Conservation (phyloP, 2,888 invertebrate species). For the Dorcus parallelipipedus region DNA sequence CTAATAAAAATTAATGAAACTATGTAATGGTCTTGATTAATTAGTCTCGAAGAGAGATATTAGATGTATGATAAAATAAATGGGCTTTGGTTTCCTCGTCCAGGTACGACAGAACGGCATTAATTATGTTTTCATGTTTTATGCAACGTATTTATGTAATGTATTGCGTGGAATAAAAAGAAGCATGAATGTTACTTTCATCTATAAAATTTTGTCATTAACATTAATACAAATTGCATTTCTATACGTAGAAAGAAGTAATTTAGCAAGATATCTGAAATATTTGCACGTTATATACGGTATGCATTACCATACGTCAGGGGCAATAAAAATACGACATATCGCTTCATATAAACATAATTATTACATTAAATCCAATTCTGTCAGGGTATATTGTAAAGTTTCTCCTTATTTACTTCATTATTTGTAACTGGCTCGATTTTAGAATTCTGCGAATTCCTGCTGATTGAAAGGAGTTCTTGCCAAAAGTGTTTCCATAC, state of each 20-base stretch:
- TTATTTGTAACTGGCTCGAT: constrained; percentile 6
- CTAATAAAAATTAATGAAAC: too few relatives aligned
- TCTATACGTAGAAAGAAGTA: not conserved
- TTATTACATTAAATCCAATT: constrained; percentile 11
- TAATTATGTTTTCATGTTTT: too few relatives aligned
- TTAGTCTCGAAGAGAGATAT: too few relatives aligned
- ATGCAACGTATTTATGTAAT: too few relatives aligned
- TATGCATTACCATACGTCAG: not conserved
- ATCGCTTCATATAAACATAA: constrained; percentile 5
- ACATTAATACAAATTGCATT: constrained; percentile 12
- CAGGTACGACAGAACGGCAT: too few relatives aligned
- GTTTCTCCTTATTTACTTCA: constrained; percentile 1
- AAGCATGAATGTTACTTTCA: not conserved
- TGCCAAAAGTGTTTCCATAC: not conserved
- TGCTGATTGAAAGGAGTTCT: not conserved
- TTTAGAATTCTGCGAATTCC: constrained; percentile 15
- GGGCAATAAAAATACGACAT: not conserved
- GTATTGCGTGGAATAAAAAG: not conserved
- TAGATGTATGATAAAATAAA: too few relatives aligned
- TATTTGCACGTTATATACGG: not conserved
- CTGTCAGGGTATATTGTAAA: constrained; percentile 3
- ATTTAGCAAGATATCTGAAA: not conserved
- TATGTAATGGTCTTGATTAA: too few relatives aligned
- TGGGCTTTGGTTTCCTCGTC: too few relatives aligned
- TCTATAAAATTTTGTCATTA: constrained; percentile 10